A percentile compares a stretch with the other conserved stretches of the same genome.
phyloP scores from a whole-genome alignment of 2,888 invertebrate genomes.

The Polymixis flavicincta region DNA sequence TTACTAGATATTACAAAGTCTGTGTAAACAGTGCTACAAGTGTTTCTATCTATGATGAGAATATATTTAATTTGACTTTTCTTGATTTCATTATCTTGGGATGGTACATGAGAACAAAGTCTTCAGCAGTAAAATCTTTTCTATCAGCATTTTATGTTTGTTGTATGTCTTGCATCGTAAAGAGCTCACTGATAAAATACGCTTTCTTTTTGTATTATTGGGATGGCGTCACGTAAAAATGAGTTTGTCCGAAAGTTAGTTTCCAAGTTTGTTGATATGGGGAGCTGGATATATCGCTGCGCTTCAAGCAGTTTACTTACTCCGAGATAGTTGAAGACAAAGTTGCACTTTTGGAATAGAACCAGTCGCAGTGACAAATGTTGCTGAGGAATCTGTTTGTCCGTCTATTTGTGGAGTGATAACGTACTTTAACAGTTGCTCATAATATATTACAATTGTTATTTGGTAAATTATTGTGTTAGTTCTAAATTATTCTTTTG shows the following conservation, averaged over 20 bases:
- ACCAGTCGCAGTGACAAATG: slow-evolving; percentile 80
- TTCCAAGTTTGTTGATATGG: slow-evolving; percentile 81
- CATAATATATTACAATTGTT: slow-evolving; percentile 63
- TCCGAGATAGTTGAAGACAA: slow-evolving; percentile 79
- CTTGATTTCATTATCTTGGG: slow-evolving; percentile 38
- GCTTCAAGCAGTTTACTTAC: slow-evolving; percentile 79
- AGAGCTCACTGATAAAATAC: slow-evolving; percentile 62
- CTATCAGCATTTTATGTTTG: slow-evolving; percentile 44
- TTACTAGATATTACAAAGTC: slow-evolving; percentile 54
- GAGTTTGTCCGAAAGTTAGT: slow-evolving; percentile 77
- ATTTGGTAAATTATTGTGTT: slow-evolving; percentile 62
- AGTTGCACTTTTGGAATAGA: slow-evolving; percentile 80
- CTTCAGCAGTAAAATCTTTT: slow-evolving; percentile 28
- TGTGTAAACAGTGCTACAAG: slow-evolving; percentile 13
- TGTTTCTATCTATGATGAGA: neutral
- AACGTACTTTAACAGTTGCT: slow-evolving; percentile 74
- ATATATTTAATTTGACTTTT: neutral
- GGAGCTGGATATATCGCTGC: slow-evolving; percentile 80
- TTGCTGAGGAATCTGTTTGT: slow-evolving; percentile 76
- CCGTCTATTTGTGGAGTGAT: slow-evolving; percentile 75
- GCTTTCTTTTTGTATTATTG: slow-evolving; percentile 75
- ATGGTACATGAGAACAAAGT: slow-evolving; percentile 8
- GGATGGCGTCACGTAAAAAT: slow-evolving; percentile 79
- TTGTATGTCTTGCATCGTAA: slow-evolving; percentile 52
- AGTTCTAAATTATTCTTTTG: slow-evolving; percentile 61